phyloP scores from a whole-genome alignment of 2,797 vertebrate genomes.

The Ibycter americanus region DNA sequence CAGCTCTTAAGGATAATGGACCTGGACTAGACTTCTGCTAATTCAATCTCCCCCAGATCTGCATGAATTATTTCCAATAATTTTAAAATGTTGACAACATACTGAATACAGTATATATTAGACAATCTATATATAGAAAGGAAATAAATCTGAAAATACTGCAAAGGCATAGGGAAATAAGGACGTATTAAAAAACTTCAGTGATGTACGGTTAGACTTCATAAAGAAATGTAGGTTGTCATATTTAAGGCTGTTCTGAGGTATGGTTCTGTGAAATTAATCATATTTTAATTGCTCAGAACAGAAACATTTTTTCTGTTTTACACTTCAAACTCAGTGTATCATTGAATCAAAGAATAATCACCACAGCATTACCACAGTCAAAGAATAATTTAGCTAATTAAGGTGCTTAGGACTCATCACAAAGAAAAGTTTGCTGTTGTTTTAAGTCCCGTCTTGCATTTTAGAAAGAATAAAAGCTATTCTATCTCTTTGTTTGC shows the following conservation, averaged over 20 bases:
- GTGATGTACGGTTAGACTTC: background rate
- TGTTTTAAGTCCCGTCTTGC: background rate
- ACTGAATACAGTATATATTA: background rate
- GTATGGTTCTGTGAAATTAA: background rate
- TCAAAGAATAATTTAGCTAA: background rate
- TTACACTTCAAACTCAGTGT: background rate
- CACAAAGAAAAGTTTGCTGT: background rate
- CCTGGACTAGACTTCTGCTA: background rate
- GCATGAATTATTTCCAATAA: background rate
- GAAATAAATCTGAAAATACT: background rate
- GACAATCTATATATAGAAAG: background rate
- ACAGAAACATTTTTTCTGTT: background rate
- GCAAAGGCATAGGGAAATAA: background rate
- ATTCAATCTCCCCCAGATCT: background rate
- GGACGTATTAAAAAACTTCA: background rate
- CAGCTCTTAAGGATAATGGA: background rate
- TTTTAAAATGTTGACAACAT: background rate
- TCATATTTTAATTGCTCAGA: background rate
- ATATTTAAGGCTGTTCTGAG: background rate
- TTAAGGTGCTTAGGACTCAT: background rate
- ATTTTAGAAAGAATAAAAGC: background rate
- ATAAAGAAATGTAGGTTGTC: background rate
- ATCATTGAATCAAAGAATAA: background rate
- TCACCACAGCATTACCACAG: background rate
- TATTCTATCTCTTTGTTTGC: background rate